Evolutionary conservation across 2,797 vertebrate genomes (phyloP), one percentile per base, ranked within the genome.

Genomic region (Yasuhikotakia modesta): DNA sequence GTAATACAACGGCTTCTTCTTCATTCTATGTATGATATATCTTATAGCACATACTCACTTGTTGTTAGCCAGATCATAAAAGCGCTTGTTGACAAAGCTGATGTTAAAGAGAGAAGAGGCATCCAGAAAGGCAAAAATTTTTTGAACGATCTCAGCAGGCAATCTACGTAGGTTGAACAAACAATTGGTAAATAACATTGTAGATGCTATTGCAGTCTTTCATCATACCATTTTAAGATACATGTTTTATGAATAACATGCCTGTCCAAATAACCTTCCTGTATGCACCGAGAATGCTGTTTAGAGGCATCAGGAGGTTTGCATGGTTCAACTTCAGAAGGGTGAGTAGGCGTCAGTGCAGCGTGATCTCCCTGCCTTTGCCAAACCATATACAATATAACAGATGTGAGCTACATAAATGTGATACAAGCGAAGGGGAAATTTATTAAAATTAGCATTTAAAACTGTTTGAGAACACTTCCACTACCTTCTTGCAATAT

Each of bases 71-170:
- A 97, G 88, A 12, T 91, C 87, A 84, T 90, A 88, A 87, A 98
- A 94, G 73, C 58, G 87, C 43, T 89, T 95, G 86, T 85, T 97
- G 81, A 95, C 90, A 72, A 94, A 92, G 55, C 93, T 92, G 8
- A 92, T 39, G 73, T 83, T 90, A 82, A 94, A 87, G 2, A 99
- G 90, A 72, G 94, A 88, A 0, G 76, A 83, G 0, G 89, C 90
- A 86, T 98, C 95, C 89, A 99, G 87, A 87, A 91, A 94, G 11
- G 92, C 95, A 72, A 98, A 87, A 76, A 98, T 94, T 90, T 94
- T 94, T 70, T 94, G 67, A 58, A 97, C 83, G 35, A 96, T 84
- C 88, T 97, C 95, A 76, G 90, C 79, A 17, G 96, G 96, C 82
- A 98, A 79, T 61, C 97, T 98, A n/a, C 6, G 46, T 17, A 70